These are phyloP conservation scores for Musca domestica DNA, from an alignment of 1,140 invertebrate genomes.

Conservation along the genomic window DNA sequence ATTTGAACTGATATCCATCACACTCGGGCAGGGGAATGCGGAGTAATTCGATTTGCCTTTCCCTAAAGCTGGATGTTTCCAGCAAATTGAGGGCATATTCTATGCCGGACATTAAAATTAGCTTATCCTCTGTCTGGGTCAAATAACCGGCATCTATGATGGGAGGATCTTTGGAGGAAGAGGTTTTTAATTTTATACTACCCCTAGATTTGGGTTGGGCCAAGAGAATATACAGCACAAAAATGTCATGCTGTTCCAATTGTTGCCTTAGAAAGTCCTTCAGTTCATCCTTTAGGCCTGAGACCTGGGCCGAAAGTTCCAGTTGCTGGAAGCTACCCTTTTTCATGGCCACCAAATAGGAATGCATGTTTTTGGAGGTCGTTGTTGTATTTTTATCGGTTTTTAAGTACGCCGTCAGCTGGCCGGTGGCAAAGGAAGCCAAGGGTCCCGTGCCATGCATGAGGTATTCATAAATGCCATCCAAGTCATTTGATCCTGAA, in stretches of 20 bases:
- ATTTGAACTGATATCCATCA: conserved; percentile 66
- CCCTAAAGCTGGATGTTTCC: conserved; percentile 62
- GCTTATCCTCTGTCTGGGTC: conserved; percentile 60
- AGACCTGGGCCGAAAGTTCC: conserved; percentile 69
- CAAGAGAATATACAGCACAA: conserved; percentile 67
- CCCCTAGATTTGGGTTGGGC: conserved; percentile 74
- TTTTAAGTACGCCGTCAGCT: conserved; percentile 70
- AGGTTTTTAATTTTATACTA: conserved; percentile 64
- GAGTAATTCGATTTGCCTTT: conserved; percentile 61
- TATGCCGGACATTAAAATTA: conserved; percentile 64
- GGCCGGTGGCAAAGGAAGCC: conserved; percentile 50
- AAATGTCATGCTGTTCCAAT: conserved; percentile 57
- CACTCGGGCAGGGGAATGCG: conserved; percentile 71
- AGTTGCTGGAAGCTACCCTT: conserved; percentile 57
- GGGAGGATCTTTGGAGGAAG: conserved; percentile 73
- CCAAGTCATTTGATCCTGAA: conserved; percentile 52
- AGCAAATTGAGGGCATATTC: conserved; percentile 60
- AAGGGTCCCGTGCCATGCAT: conserved; percentile 25
- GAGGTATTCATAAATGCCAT: conserved; percentile 42
- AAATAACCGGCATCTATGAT: conserved; percentile 80
- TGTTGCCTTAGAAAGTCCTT: conserved; percentile 57
- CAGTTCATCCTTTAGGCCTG: conserved; percentile 61
- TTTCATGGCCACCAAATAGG: not conserved
- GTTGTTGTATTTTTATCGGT: conserved; percentile 81
- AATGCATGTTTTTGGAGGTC: conserved; percentile 69